Base-by-base conservation (phyloP, 2,888 invertebrate species). In the Drosophila nigritarsus region DNA sequence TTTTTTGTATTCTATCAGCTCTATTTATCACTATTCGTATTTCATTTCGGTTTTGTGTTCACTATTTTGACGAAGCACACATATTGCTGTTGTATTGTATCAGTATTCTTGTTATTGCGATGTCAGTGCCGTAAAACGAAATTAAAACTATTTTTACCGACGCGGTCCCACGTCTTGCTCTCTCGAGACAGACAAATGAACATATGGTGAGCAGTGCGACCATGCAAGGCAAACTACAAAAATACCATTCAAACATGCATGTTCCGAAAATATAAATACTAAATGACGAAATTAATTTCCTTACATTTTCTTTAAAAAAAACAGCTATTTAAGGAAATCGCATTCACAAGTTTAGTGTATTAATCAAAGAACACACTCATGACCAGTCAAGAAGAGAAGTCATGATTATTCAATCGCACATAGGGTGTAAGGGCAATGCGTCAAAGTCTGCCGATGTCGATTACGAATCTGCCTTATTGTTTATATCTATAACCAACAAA, bases 71-170 rank as follows among this genome's bases (percentile, higher is more conserved):
- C 45, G 56, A 32, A 53, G 24, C 58, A 38, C 54, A 64, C 73
- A 62, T 71, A 24, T 54, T 58, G 2, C 13, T 27, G n/a, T 30
- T 29, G 36, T 34, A 45, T 61, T 61, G 48, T 61, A 51, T 36
- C 32, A 48, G 9, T 56, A 36, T 62, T 76, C 27, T 51, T 53
- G 29, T 63, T 68, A n/a, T 56, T 59, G 40, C 58, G 82, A 49
- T 65, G 13, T 20, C 49, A 51, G 56, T 20, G 38, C 42, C 27
- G 20, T 51, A 51, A 34, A 60, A 58, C 60, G 58, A 45, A 70
- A 79, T 32, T 3, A 79, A 70, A 63, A 67, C 65, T 73, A 83
- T 68, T 80, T 72, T 61, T 80, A 80, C 83, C 70, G 76, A 83
- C 65, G 72, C 80, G 65, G 61, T 51, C 69, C 58, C 67, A 55